Percentiles rank a stretch among this genome's conserved stretches.
phyloP scores from a whole-genome alignment of 2,888 invertebrate genomes.

The Nomada lathburiana region DNA sequence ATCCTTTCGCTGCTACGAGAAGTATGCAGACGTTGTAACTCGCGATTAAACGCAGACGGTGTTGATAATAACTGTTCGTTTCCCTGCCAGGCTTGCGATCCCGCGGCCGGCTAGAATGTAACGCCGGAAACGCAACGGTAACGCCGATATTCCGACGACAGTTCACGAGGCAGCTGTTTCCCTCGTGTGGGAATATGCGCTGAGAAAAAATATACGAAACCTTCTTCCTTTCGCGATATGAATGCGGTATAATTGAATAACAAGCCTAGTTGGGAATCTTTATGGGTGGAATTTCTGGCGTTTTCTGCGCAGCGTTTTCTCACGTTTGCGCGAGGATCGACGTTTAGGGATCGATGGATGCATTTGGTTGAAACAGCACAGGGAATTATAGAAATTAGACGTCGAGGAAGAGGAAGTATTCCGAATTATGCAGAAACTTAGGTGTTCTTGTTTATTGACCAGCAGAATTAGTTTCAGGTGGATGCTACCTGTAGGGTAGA shows the following conservation, averaged over 20 bases:
- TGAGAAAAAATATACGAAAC: neutral
- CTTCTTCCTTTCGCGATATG: neutral
- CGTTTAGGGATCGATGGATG: neutral
- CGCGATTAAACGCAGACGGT: conserved; percentile 41
- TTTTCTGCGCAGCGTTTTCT: neutral
- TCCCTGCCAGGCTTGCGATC: conserved; percentile 22
- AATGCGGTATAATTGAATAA: neutral
- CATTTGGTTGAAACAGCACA: too few species aligned
- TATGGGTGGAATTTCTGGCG: neutral
- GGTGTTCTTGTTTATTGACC: too few species aligned
- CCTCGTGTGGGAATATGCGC: neutral
- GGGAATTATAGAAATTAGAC: too few species aligned
- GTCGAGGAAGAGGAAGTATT: too few species aligned
- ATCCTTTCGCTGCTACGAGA: conserved; percentile 41
- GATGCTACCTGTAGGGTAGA: too few species aligned
- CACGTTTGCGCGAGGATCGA: neutral
- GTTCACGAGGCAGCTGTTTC: conserved; percentile 14
- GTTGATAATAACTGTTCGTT: conserved; percentile 47
- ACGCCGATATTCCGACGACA: conserved; percentile 17
- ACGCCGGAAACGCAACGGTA: conserved; percentile 19
- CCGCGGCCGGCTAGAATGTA: neutral
- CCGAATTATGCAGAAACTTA: too few species aligned
- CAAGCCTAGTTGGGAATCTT: neutral
- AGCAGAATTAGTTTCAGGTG: too few species aligned
- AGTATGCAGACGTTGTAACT: conserved; percentile 47